Conservation (phyloP, 37 sponge, comb jelly and placozoan species). For the Tethya wilhelma region DNA sequence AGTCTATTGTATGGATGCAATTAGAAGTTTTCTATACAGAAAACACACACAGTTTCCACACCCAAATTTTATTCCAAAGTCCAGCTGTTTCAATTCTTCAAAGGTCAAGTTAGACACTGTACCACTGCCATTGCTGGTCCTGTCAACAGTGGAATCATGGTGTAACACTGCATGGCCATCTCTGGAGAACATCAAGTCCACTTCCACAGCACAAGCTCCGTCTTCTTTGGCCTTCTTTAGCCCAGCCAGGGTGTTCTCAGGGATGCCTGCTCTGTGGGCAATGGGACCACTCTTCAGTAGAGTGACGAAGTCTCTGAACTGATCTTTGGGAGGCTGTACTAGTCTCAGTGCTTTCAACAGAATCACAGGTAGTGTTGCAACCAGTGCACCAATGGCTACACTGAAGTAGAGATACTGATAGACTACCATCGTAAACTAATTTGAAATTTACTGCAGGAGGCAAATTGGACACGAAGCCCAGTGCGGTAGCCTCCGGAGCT, state of each 20-base stretch:
- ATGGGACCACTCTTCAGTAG: too few species aligned
- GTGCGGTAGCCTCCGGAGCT: neutral
- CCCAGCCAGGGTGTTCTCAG: constrained; percentile 81
- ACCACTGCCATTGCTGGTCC: constrained; percentile 51
- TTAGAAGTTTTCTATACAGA: too few species aligned
- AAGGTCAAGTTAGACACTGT: constrained; percentile 57
- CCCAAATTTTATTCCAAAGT: constrained; percentile 48
- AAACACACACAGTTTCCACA: too few species aligned
- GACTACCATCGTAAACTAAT: too few species aligned
- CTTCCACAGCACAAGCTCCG: constrained; percentile 70
- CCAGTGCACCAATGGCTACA: neutral
- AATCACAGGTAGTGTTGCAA: neutral
- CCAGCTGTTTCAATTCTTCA: constrained; percentile 43
- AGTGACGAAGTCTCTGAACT: too few species aligned
- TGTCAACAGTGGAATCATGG: constrained; percentile 61
- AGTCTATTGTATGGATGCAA: too few species aligned
- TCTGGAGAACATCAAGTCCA: constrained; percentile 61
- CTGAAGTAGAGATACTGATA: neutral
- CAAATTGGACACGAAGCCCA: too few species aligned
- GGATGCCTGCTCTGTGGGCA: constrained; percentile 73
- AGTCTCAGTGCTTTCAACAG: neutral
- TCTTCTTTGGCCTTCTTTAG: constrained; percentile 33
- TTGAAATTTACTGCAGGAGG: too few species aligned
- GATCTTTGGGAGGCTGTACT: neutral
- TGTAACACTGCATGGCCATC: constrained; percentile 76